Conservation (phyloP, 2,797 vertebrate species). For the Lagocephalus sceleratus region DNA sequence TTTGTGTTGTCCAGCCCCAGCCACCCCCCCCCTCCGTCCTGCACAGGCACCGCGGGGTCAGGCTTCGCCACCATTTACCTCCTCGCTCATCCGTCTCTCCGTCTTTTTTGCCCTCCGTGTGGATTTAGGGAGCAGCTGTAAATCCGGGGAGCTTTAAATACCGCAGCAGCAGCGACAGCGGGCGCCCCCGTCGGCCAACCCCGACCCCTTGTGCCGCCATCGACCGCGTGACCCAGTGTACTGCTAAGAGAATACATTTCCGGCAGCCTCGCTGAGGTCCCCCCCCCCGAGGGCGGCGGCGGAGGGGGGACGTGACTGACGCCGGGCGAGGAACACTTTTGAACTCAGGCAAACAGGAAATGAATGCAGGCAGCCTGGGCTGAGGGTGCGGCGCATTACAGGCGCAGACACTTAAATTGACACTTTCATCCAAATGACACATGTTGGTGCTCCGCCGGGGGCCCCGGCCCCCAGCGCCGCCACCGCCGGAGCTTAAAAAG, state of each 20-base stretch:
- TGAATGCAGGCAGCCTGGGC: conserved; percentile 65
- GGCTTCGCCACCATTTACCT: conserved; percentile 26
- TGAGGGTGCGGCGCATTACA: conserved; percentile 60
- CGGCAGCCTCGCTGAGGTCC: conserved; percentile 45
- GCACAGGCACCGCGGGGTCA: conserved; percentile 11
- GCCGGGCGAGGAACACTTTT: conserved; percentile 74
- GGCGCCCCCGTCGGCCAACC: conserved; percentile 49
- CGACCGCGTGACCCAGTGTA: conserved; percentile 73
- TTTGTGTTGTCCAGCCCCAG: conserved; percentile 55
- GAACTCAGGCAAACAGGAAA: conserved; percentile 71
- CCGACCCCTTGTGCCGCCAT: conserved; percentile 65
- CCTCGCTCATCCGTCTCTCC: conserved; percentile 24
- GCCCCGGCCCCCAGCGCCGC: conserved; percentile 37
- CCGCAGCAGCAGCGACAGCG: conserved; percentile 33
- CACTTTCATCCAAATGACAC: conserved; percentile 71
- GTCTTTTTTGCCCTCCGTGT: conserved; percentile 20
- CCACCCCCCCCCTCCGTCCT: no score
- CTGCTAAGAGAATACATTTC: conserved; percentile 67
- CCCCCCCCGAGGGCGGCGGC: conserved; percentile 20
- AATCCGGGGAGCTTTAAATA: conserved; percentile 60
- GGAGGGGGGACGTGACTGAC: conserved; percentile 66
- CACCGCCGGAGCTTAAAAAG: neutral
- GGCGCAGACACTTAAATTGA: conserved; percentile 64
- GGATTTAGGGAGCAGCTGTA: conserved; percentile 21
- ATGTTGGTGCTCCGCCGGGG: conserved; percentile 60